Percentiles rank a stretch among this genome's conserved stretches.
These are phyloP conservation scores for Probaryconus sp. DNA, from an alignment of 1,140 invertebrate species.

Conservation along the genomic window DNA sequence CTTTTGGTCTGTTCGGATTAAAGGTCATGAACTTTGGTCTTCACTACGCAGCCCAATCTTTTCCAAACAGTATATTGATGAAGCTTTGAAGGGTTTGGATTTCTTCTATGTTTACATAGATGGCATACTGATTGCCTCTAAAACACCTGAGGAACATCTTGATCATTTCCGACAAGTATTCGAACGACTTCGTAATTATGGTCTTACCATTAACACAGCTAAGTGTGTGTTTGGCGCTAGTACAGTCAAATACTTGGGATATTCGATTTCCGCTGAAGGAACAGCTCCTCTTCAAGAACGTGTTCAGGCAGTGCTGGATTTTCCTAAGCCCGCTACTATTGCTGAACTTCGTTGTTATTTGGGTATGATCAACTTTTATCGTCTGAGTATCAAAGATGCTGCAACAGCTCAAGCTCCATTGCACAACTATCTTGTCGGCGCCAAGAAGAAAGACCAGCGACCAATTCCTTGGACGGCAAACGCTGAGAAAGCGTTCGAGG, in stretches of 20 bases:
- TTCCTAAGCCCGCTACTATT: no score
- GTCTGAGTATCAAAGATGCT: no score
- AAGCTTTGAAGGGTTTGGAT: conserved; percentile 1
- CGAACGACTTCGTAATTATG: neutral
- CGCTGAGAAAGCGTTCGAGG: no score
- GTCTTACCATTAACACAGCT: neutral
- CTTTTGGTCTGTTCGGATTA: conserved; percentile 54
- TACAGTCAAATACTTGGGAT: neutral
- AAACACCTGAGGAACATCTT: conserved; percentile 45
- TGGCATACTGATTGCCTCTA: conserved; percentile 66
- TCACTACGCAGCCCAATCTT: conserved; percentile 62
- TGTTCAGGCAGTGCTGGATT: no score
- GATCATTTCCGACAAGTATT: conserved; percentile 8
- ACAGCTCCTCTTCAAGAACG: no score
- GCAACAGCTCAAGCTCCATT: no score
- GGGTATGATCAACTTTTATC: no score
- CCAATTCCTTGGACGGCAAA: no score
- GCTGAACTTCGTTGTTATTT: no score
- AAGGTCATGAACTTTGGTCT: conserved; percentile 26
- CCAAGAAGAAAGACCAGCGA: no score
- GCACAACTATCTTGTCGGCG: no score
- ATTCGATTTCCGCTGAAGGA: neutral
- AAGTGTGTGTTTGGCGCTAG: conserved; percentile 1
- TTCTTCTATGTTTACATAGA: conserved; percentile 60
- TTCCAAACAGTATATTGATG: conserved; percentile 72